These are phyloP conservation scores for Euwallacea similis DNA, from an alignment of 1,140 invertebrate species.

Conservation along the genomic window DNA sequence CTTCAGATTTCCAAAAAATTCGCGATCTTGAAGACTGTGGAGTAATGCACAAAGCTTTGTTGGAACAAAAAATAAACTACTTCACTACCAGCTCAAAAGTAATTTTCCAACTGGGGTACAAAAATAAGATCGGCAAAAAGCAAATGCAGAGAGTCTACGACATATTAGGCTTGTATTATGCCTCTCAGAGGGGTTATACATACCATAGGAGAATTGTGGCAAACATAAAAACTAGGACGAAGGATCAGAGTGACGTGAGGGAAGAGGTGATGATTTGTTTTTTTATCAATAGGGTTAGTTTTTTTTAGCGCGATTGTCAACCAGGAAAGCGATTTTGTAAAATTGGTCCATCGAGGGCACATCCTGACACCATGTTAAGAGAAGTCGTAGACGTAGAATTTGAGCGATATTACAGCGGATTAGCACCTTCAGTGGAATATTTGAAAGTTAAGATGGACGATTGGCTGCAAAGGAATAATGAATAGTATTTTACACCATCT, in stretches of 20 bases:
- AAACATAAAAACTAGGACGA: constrained; percentile 37
- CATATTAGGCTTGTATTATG: constrained; percentile 40
- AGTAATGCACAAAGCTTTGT: constrained; percentile 32
- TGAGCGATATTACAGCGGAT: constrained; percentile 37
- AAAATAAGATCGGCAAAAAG: constrained; percentile 43
- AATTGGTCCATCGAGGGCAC: not conserved
- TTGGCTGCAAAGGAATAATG: constrained; percentile 3
- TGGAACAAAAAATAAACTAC: constrained; percentile 21
- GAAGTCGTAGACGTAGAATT: constrained; percentile 35
- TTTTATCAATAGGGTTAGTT: not conserved
- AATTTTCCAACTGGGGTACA: constrained; percentile 33
- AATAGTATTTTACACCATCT: no score
- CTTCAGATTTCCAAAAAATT: constrained; percentile 42
- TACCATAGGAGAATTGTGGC: constrained; percentile 35
- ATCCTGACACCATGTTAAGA: constrained; percentile 8
- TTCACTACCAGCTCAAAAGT: constrained; percentile 18
- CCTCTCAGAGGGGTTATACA: constrained; percentile 17
- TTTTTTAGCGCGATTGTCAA: constrained; percentile 36
- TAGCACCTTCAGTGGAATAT: constrained; percentile 37
- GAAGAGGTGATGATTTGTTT: not conserved
- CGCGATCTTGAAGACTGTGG: constrained; percentile 43
- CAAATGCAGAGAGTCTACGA: constrained; percentile 44
- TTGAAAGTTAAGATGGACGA: constrained; percentile 19
- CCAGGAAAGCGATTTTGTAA: constrained; percentile 41
- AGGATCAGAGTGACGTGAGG: not conserved